Conservation (phyloP, 2,113 vertebrate species). For the Rallus limicola region DNA sequence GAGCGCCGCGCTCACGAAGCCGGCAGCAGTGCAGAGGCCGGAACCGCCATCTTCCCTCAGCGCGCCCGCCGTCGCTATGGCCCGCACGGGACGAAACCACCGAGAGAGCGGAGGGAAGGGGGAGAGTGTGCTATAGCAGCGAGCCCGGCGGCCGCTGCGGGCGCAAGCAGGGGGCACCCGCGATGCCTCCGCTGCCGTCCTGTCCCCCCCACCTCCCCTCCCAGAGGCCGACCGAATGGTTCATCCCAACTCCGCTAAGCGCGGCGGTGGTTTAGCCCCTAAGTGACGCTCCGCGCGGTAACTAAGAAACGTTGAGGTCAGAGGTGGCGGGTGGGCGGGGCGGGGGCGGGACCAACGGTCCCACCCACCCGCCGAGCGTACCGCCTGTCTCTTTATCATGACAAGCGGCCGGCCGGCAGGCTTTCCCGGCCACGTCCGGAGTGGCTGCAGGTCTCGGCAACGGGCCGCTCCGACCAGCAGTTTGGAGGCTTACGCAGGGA, state of each 20-base stretch:
- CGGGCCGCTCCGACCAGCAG: background rate
- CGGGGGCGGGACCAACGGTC: fast-evolving
- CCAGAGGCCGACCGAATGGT: background rate
- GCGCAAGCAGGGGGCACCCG: background rate
- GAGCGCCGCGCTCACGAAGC: background rate
- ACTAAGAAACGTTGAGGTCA: slow-evolving; percentile 64
- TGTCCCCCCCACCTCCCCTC: background rate
- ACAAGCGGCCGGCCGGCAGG: no score
- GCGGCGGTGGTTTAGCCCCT: slow-evolving; percentile 8
- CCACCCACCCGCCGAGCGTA: background rate
- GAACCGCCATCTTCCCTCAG: slow-evolving; percentile 82
- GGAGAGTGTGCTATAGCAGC: background rate
- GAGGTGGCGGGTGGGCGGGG: background rate
- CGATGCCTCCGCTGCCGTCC: background rate
- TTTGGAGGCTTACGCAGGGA: background rate
- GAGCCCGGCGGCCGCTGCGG: background rate
- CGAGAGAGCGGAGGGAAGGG: fast-evolving
- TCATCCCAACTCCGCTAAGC: background rate
- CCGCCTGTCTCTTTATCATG: fast-evolving
- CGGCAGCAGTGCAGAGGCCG: fast-evolving
- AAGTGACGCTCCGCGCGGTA: slow-evolving; percentile 75
- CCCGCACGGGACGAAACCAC: slow-evolving; percentile 3
- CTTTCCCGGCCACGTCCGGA: fast-evolving
- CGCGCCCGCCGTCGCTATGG: slow-evolving; percentile 16
- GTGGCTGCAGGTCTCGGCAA: background rate